These are phyloP conservation scores for Gavialis gangeticus DNA, from an alignment of 2,113 vertebrate species.

Conservation along the genomic window DNA sequence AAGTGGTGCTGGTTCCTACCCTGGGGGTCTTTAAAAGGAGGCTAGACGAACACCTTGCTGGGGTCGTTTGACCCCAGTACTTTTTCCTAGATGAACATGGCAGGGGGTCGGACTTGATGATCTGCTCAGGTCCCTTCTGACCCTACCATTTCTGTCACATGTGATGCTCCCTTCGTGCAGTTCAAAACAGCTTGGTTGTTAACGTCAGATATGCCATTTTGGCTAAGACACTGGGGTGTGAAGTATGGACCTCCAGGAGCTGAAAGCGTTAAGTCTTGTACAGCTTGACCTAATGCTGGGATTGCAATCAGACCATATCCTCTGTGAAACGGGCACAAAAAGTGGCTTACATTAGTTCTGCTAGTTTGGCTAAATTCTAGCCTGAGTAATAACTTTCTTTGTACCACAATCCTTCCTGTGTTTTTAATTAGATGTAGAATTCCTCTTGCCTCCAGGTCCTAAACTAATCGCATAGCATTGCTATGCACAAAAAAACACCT, in stretches of 20 bases:
- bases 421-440: neutral
- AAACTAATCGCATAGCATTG: neutral
- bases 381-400: neutral
- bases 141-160: neutral
- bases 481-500: neutral
- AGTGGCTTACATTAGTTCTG: neutral
- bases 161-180: neutral
- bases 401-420: neutral
- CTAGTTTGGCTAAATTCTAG: neutral
- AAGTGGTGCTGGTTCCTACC: neutral
- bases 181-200: neutral
- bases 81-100: too few relatives aligned
- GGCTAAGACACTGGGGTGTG: neutral
- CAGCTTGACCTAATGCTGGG: neutral
- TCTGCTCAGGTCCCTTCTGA: too few relatives aligned
- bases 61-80: too few relatives aligned
- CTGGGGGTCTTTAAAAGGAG: too few relatives aligned
- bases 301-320: neutral
- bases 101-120: too few relatives aligned
- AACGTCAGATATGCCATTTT: neutral
- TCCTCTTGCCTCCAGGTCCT: neutral
- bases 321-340: fast-evolving
- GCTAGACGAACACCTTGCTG: too few relatives aligned
- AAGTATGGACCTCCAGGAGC: neutral
- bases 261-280: neutral